Conservation (phyloP, 2,888 invertebrate genomes). For the Automeris io region DNA sequence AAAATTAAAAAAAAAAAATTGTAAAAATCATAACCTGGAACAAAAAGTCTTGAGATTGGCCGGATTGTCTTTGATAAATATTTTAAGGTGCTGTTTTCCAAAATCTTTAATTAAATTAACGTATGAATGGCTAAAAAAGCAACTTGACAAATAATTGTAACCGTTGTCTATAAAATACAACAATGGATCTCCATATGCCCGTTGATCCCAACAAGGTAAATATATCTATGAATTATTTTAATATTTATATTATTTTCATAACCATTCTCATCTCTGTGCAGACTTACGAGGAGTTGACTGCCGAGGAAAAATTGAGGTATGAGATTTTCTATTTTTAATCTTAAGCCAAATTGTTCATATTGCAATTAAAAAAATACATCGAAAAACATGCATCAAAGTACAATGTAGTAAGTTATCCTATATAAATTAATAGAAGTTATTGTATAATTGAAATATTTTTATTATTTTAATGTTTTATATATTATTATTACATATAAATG, state of each 20-base stretch:
- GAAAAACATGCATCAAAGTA: no score
- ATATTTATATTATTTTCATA: conserved; percentile 13
- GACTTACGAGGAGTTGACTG: conserved; percentile 85
- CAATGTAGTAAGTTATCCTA: no score
- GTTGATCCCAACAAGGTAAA: conserved; percentile 68
- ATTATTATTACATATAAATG: no score
- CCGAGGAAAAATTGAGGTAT: conserved; percentile 86
- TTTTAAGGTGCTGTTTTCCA: conserved; percentile 13
- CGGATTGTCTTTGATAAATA: conserved; percentile 12
- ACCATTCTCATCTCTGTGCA: conserved; percentile 48
- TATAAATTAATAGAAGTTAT: no score
- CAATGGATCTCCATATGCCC: conserved; percentile 68
- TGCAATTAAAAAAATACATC: no score
- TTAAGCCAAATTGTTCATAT: neutral
- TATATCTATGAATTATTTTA: conserved; percentile 7
- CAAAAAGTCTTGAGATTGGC: conserved; percentile 7
- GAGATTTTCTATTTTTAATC: conserved; percentile 12
- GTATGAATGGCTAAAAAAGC: conserved; percentile 9
- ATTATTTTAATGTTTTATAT: no score
- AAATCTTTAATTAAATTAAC: conserved; percentile 20
- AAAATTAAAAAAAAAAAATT: neutral
- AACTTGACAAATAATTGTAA: conserved; percentile 7
- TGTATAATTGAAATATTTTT: no score
- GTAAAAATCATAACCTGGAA: conserved; percentile 11
- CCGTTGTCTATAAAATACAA: conserved; percentile 9